A percentile compares a stretch with the other conserved stretches of the same genome.
phyloP scores from a whole-genome alignment of 1,140 invertebrate genomes.

The Scaptodrosophila lebanonensis region DNA sequence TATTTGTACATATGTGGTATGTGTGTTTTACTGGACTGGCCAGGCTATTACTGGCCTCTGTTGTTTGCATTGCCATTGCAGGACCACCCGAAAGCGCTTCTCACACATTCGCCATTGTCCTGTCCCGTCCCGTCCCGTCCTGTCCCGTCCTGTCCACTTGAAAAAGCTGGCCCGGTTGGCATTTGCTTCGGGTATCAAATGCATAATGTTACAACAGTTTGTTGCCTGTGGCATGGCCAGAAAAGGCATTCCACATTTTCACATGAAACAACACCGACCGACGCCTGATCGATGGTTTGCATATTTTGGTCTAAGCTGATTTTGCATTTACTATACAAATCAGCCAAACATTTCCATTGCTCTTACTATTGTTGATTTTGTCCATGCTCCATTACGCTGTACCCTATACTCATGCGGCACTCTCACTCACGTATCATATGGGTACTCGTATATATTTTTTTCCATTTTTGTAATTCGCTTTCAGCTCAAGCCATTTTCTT shows the following conservation, averaged over 20 bases:
- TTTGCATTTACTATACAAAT: slow-evolving; percentile 54
- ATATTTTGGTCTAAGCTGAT: slow-evolving; percentile 49
- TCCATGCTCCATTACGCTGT: too few species aligned
- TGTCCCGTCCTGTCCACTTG: background rate
- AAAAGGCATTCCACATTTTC: slow-evolving; percentile 33
- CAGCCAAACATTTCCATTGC: slow-evolving; percentile 28
- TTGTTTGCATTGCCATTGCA: too few species aligned
- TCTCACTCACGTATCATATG: too few species aligned
- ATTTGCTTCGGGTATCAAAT: background rate
- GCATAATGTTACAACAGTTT: slow-evolving; percentile 29
- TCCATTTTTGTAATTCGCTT: too few species aligned
- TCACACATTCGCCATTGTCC: too few species aligned
- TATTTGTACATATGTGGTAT: too few species aligned
- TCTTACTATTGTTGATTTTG: slow-evolving; percentile 3
- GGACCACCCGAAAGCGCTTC: too few species aligned
- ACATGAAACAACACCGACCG: slow-evolving; percentile 9
- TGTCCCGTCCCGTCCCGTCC: background rate
- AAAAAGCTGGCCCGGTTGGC: slow-evolving; percentile 4
- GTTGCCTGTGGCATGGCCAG: slow-evolving; percentile 12
- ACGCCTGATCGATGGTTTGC: slow-evolving; percentile 45
- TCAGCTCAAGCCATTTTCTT: too few species aligned
- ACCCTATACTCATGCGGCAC: too few species aligned
- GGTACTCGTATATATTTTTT: too few species aligned
- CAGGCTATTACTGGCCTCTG: too few species aligned
- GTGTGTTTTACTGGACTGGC: too few species aligned